Evolutionary conservation across 2,113 vertebrate species (phyloP).

Genomic region (Ctenodactylus gundi): DNA sequence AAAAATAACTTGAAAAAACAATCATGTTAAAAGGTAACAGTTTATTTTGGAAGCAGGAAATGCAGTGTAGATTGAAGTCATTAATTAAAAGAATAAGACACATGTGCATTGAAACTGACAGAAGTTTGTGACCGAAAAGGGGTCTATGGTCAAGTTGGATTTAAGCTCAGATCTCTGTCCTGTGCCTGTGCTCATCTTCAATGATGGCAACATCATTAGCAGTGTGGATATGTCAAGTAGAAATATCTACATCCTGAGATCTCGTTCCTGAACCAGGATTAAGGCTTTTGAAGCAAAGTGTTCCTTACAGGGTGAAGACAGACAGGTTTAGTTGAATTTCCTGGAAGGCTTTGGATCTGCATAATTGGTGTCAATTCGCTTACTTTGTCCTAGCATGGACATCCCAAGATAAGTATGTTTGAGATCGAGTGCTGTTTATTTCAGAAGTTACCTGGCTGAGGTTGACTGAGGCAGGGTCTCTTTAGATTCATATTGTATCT

Average conservation of each 20-base stretch:
- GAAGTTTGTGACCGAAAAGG: constrained; percentile 13
- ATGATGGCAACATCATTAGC: neutral
- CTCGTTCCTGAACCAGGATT: neutral
- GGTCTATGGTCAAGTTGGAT: neutral
- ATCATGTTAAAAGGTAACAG: neutral
- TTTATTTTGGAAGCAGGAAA: constrained; percentile 31
- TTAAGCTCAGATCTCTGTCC: neutral
- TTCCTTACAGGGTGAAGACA: constrained; percentile 1
- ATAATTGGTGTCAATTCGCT: neutral
- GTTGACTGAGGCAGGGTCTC: constrained; percentile 6
- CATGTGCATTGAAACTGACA: neutral
- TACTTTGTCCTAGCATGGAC: neutral
- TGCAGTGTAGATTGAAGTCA: neutral
- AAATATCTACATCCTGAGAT: neutral
- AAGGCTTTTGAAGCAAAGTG: neutral
- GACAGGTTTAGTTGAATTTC: neutral
- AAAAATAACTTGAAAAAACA: constrained; percentile 49
- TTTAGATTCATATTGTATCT: constrained; percentile 39
- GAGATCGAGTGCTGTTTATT: constrained; percentile 44
- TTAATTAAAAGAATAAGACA: constrained; percentile 24
- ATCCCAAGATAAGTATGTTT: constrained; percentile 22
- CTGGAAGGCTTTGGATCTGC: constrained; percentile 28
- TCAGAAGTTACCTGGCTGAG: constrained; percentile 48
- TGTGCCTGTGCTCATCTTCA: neutral
- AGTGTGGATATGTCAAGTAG: neutral